Evolutionary conservation across 2,888 invertebrate genomes (phyloP).

Genomic region (Acholoe squamosa): DNA sequence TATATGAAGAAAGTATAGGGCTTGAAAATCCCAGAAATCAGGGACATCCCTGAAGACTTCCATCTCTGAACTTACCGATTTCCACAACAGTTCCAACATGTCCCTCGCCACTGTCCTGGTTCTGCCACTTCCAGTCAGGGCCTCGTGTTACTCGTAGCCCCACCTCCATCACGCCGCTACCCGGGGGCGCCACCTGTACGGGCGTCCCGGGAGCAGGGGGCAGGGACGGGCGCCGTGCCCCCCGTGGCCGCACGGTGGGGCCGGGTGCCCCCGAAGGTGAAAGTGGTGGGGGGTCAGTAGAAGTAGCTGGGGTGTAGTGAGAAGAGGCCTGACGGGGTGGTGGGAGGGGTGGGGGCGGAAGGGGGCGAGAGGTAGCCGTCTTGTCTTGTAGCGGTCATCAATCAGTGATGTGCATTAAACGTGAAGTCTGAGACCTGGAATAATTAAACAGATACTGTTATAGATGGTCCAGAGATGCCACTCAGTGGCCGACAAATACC

Average conservation of each 20-base stretch:
- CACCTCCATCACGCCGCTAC: slow-evolving; percentile 66
- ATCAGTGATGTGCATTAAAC: too few species aligned
- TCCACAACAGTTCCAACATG: slow-evolving; percentile 75
- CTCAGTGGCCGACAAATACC: too few species aligned
- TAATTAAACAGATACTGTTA: too few species aligned
- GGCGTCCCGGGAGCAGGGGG: background rate
- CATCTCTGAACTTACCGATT: slow-evolving; percentile 45
- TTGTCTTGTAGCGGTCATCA: background rate
- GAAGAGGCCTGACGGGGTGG: background rate
- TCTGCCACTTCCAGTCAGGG: slow-evolving; percentile 83
- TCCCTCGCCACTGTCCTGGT: slow-evolving; percentile 83
- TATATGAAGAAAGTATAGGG: background rate
- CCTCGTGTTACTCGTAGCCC: slow-evolving; percentile 82
- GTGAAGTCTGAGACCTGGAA: too few species aligned
- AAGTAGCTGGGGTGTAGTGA: background rate
- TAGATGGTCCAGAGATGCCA: too few species aligned
- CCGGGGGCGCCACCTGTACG: background rate
- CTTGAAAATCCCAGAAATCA: too few species aligned
- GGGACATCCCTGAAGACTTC: too few species aligned
- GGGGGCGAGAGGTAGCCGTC: background rate
- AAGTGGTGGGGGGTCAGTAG: background rate
- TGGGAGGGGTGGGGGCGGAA: background rate
- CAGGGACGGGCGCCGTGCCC: background rate
- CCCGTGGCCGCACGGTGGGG: background rate
- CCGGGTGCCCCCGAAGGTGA: background rate